A percentile compares a stretch with the other conserved stretches of the same genome.
Evolutionary conservation across 2,888 invertebrate species (phyloP).

Genomic region (Drosophila melanosoma): DNA sequence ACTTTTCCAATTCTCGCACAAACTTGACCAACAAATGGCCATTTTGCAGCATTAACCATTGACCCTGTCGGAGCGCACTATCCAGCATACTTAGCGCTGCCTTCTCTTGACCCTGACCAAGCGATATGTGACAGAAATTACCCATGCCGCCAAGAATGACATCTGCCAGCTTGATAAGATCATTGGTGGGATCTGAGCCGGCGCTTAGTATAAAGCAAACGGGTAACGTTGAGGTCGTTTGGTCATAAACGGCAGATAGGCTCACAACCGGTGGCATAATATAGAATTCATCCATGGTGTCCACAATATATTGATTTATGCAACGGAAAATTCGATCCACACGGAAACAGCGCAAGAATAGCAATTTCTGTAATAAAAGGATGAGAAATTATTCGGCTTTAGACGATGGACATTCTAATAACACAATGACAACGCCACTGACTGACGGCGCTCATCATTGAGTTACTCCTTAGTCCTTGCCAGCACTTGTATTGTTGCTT

Average conservation of each 20-base stretch:
- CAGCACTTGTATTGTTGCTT: conserved; percentile 46
- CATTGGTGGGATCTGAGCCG: conserved; percentile 96
- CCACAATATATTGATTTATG: conserved; percentile 92
- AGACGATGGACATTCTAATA: conserved; percentile 53
- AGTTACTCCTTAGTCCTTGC: conserved; percentile 50
- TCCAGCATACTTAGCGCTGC: conserved; percentile 89
- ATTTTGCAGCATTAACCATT: conserved; percentile 97
- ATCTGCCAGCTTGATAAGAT: conserved; percentile 92
- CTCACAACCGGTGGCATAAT: conserved; percentile 94
- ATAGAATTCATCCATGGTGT: conserved; percentile 94
- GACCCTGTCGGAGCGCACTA: conserved; percentile 90
- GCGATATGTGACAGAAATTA: conserved; percentile 94
- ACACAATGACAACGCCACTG: conserved; percentile 42
- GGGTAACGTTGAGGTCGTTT: conserved; percentile 93
- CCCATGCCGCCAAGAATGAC: conserved; percentile 89
- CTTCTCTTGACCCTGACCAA: conserved; percentile 97
- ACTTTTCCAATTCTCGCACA: conserved; percentile 92
- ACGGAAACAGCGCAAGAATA: conserved; percentile 95
- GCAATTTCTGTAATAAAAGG: conserved; percentile 87
- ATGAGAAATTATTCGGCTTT: conserved; percentile 41
- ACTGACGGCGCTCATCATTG: conserved; percentile 60
- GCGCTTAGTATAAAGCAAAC: conserved; percentile 97
- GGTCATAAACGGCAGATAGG: conserved; percentile 93
- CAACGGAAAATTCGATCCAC: conserved; percentile 94
- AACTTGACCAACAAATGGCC: conserved; percentile 94